Base-by-base conservation (phyloP, 2,888 invertebrate species). In the Epinotia brunnichana region DNA sequence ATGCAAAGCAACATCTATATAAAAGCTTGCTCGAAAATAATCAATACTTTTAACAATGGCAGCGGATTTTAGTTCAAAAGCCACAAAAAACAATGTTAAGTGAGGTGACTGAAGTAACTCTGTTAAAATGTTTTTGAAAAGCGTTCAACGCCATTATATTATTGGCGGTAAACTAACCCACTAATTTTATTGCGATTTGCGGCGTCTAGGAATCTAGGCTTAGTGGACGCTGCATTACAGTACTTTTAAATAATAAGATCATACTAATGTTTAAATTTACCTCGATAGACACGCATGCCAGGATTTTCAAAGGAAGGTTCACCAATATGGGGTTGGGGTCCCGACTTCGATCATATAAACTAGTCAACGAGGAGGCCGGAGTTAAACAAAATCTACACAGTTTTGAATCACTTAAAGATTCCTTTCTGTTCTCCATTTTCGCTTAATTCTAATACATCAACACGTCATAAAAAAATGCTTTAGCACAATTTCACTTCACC, bases 261-360 rank as follows among this genome's bases (percentile, higher is more conserved):
- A 24, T 17, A 21, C 29, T 69, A 62, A 70, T 41, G 66, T 74
- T 77, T 75, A 69, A 69, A 75, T 83, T 90, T 94, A 97, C 97
- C 96, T 97, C 97, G 79, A 97, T 95, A 73, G 96, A 95, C 76
- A 96, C 94, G 84, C 96, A 96, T 68, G 96, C 95, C 95, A 97
- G 95, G 81, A 97, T 95, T 92, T 97, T 96, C 79, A 96, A 87
- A 70, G 95, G 94, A 79, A 97, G 92, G 78, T 96, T 95, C 78
- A 95, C 94, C 74, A 94, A 90, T 86, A 95, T 95, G 80, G 91
- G 89, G 75, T 88, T 95, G 80, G 91, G 89, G 75, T 88, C 85
- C 76, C 92, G 88, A 77, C 89, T 92, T 80, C 93, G 94, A 79
- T 95, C 94, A 86, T 95, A 96, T 83, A 97, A 95, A 87, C 94